Evolutionary conservation across 2,888 invertebrate species (phyloP).

Genomic region (Idaea dimidiata): DNA sequence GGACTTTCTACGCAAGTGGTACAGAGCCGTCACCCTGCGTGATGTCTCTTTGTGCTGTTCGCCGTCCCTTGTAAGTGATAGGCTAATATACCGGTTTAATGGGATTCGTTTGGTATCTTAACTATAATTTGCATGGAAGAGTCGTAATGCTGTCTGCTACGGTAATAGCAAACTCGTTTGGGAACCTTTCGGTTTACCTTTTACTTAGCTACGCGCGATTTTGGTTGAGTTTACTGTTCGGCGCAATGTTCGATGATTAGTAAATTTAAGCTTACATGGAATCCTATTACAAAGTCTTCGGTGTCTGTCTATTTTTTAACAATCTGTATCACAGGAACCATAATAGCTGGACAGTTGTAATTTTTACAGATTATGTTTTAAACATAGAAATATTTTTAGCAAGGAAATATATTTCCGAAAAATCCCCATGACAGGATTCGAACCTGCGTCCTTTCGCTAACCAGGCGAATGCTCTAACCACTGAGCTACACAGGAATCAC

Average conservation of each 20-base stretch:
- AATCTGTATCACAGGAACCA: no score
- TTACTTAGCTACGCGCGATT: background rate
- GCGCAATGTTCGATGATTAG: background rate
- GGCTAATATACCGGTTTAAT: slow-evolving; percentile 5
- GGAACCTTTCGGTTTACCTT: background rate
- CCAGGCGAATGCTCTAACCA: no score
- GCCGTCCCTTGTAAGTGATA: slow-evolving; percentile 48
- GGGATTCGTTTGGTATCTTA: slow-evolving; percentile 4
- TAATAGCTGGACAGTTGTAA: no score
- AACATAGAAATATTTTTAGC: no score
- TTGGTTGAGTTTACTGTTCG: background rate
- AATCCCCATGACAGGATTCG: no score
- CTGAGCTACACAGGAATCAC: no score
- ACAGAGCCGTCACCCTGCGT: slow-evolving; percentile 40
- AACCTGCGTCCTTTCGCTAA: no score
- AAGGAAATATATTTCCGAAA: no score
- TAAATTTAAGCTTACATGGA: no score
- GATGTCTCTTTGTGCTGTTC: slow-evolving; percentile 32
- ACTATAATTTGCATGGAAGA: background rate
- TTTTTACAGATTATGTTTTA: no score
- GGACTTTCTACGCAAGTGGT: slow-evolving; percentile 60
- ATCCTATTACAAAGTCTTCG: no score
- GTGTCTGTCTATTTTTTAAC: no score
- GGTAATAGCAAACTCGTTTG: background rate
- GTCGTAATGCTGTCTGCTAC: background rate